These are phyloP conservation scores for Heteromormyrus szaboi DNA, from an alignment of 2,797 vertebrate genomes.

Conservation along the genomic window DNA sequence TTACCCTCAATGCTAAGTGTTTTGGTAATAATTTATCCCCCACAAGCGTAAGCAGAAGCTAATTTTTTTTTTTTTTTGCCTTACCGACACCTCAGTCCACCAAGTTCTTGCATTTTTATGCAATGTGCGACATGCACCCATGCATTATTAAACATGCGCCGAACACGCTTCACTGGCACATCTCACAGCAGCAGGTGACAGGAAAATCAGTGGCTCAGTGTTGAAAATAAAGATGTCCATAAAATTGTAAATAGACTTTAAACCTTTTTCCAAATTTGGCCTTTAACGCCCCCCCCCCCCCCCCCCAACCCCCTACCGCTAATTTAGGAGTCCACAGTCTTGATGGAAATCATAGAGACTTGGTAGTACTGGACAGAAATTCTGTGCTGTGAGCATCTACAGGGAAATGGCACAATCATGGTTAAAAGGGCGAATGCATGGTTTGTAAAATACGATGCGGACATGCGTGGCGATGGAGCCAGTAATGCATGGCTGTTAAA, in stretches of 20 bases:
- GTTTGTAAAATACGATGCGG: background rate
- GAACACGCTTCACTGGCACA: constrained; percentile 37
- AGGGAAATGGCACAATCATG: constrained; percentile 9
- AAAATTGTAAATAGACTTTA: constrained; percentile 34
- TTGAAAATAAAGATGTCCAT: constrained; percentile 40
- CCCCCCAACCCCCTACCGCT: background rate
- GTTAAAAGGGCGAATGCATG: background rate
- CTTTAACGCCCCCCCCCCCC: background rate
- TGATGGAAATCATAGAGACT: background rate
- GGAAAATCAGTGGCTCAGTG: constrained; percentile 41
- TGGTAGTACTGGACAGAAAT: background rate
- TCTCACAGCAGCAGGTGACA: constrained; percentile 31
- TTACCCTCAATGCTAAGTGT: background rate
- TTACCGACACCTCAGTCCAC: background rate
- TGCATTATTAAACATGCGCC: constrained; percentile 50
- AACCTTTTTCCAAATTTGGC: constrained; percentile 12
- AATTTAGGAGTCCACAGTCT: constrained; percentile 13
- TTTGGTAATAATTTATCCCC: background rate
- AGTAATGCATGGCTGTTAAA: background rate
- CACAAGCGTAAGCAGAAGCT: background rate
- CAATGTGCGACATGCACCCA: constrained; percentile 28
- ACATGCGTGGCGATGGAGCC: background rate
- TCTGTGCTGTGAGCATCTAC: background rate
- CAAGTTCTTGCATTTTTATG: background rate
- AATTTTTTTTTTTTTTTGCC: background rate